A percentile compares a stretch with the other conserved stretches of the same genome.
Evolutionary conservation across 1,140 invertebrate genomes (phyloP).

Genomic region (Andricus grossulariae): DNA sequence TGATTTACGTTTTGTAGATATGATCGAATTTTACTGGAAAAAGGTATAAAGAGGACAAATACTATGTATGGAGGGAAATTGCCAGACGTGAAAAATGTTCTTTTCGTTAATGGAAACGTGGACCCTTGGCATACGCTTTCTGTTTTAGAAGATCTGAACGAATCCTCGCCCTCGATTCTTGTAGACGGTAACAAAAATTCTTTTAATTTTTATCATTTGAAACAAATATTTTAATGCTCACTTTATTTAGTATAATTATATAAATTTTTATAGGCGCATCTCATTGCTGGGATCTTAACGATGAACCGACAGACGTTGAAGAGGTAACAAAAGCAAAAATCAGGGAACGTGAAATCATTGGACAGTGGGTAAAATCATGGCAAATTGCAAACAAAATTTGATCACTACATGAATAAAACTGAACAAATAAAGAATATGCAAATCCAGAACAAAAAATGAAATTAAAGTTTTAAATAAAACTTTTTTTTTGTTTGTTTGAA

Average conservation of each 20-base stretch:
- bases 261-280: conserved; percentile 42
- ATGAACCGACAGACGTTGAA: conserved; percentile 28
- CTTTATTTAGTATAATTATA: not conserved
- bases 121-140: conserved; percentile 83
- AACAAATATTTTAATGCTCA: not conserved
- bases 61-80: conserved; percentile 77
- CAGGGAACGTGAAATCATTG: conserved; percentile 9
- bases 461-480: no score
- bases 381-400: not conserved
- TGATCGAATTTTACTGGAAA: conserved; percentile 70
- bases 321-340: conserved; percentile 37
- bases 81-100: conserved; percentile 78
- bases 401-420: not conserved
- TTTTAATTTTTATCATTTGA: not conserved
- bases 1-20: conserved; percentile 67
- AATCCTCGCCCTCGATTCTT: conserved; percentile 76
- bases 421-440: no score
- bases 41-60: conserved; percentile 78
- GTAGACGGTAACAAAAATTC: conserved; percentile 65
- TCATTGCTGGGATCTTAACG: conserved; percentile 45
- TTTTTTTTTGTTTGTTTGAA: no score
- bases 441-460: no score
- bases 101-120: conserved; percentile 80
- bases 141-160: conserved; percentile 75
- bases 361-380: not conserved